phyloP scores from a whole-genome alignment of 2,113 vertebrate species.

The Corythornis madagascariensis region DNA sequence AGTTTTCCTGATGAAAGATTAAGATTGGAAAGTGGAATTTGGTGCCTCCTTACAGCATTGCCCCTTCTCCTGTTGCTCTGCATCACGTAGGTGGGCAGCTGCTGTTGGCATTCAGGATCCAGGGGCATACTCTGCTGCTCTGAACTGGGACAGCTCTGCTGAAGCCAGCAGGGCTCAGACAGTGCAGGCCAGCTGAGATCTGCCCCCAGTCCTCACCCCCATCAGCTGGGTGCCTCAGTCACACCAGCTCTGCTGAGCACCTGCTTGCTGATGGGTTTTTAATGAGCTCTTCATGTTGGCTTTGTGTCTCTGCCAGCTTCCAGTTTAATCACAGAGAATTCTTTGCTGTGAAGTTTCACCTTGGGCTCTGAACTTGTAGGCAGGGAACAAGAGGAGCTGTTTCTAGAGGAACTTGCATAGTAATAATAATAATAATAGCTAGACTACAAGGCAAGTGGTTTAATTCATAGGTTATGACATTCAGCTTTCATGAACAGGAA shows the following conservation, averaged over 20 bases:
- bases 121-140: not conserved
- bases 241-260: not conserved
- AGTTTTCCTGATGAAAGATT: not conserved
- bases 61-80: not conserved
- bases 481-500: constrained; percentile 44
- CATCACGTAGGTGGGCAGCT: not conserved
- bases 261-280: constrained; percentile 32
- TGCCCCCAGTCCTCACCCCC: constrained; percentile 13
- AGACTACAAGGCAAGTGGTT: not conserved
- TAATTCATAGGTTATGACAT: constrained; percentile 32
- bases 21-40: not conserved
- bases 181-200: not conserved
- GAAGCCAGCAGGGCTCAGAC: not conserved
- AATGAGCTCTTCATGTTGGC: constrained; percentile 43
- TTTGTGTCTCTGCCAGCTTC: constrained; percentile 44
- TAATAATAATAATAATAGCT: constrained; percentile 12
- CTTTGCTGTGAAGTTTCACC: constrained; percentile 35
- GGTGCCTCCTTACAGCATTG: not conserved
- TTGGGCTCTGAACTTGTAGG: constrained; percentile 23
- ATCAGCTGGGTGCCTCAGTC: constrained; percentile 7
- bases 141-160: not conserved
- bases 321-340: constrained; percentile 49
- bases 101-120: not conserved
- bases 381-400: not conserved
- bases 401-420: constrained; percentile 26